Conservation (phyloP, 2,113 vertebrate genomes). For the Melanocharis versteri region DNA sequence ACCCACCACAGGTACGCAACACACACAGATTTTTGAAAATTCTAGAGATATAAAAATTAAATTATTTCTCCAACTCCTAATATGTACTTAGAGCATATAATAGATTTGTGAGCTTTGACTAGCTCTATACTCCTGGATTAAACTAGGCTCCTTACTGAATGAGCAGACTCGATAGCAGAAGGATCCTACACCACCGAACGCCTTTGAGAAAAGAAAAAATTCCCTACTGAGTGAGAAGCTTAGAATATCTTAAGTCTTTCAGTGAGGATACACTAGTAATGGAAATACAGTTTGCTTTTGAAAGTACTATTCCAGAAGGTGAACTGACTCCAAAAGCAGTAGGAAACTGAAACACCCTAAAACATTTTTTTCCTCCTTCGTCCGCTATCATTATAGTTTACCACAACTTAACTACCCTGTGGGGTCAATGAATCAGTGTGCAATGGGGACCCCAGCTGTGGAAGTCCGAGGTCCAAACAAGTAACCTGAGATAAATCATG, state of each 20-base stretch:
- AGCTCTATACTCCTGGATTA: not conserved
- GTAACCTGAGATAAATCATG: not conserved
- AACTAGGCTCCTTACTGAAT: not conserved
- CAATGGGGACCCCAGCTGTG: not conserved
- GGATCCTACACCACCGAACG: not conserved
- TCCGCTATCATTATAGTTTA: not conserved
- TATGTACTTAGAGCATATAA: not conserved
- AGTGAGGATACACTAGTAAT: not conserved
- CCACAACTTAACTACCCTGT: not conserved
- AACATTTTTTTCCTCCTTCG: not conserved
- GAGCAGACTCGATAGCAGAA: not conserved
- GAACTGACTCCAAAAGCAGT: not conserved
- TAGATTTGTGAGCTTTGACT: not conserved
- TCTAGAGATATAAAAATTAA: not conserved
- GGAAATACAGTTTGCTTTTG: not conserved
- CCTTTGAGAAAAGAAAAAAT: not conserved
- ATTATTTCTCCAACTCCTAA: not conserved
- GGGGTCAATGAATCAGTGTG: fast-evolving
- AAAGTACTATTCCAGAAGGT: not conserved
- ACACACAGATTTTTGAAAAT: not conserved
- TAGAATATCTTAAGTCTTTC: not conserved
- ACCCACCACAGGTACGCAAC: not conserved
- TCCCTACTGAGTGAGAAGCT: not conserved
- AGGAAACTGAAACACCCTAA: not conserved
- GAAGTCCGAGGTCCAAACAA: not conserved